Base-by-base conservation (phyloP, 2,113 vertebrate genomes). In the Austrofundulus limnaeus region DNA sequence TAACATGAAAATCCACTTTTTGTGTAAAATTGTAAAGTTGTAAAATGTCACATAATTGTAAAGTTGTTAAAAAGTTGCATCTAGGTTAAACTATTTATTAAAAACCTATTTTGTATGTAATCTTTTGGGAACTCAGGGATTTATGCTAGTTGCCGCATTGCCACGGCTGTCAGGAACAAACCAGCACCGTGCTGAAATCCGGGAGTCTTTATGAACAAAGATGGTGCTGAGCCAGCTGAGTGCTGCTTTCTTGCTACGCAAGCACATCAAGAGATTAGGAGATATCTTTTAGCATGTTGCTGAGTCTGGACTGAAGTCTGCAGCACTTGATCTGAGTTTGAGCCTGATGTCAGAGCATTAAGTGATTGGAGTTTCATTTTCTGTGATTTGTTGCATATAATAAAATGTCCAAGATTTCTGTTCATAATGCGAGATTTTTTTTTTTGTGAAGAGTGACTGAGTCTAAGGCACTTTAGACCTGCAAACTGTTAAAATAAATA, bases 261-360 rank as follows among this genome's bases (percentile, higher is more conserved):
- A 54, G 34, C 19, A 47, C 54, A 49, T 80, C 45, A 61, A 64
- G 17, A 66, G 48, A 69, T 73, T 60, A 42, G 17, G 15, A 1
- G 37, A 63, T 34, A 28, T 58, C 67, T 65, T 48, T 37, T 12
- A 34, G 65, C 51, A 47, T 54, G 31, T 21, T 57, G 53, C 37
- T 61, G 43, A 45, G 58, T 39, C 48, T 64, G 53, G 42, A 60
- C 38, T 28, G 59, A 21, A 15, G 31, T 28, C 17, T 38, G 28
- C 20, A 14, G 31, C 46, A 37, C 41, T 25, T 48, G 11, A 34
- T 37, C 28, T 5, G 23, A 31, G 31, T 25, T 23, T 43, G 11
- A 10, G 8, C n/a, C 23, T 9, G 45, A 20, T 47, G 12, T 49
- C 12, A 50, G 4, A 61, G 19, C 14, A 8, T 3, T 39, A 23